Evolutionary conservation across 2,888 invertebrate species (phyloP).

Genomic region (Empis livida): DNA sequence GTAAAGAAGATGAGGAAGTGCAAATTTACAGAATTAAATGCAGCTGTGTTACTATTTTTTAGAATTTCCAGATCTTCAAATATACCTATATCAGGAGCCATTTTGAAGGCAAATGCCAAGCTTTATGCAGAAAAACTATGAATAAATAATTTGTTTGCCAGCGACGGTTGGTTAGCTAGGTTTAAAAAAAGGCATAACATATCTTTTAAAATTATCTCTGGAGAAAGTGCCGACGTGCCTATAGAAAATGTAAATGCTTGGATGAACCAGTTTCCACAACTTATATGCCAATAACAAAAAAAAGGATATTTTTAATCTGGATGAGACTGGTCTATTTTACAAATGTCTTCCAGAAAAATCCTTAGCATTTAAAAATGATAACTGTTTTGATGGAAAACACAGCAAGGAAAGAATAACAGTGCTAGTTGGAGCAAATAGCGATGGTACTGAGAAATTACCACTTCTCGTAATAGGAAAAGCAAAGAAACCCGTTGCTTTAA

Average conservation of each 20-base stretch:
- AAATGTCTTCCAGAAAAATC: slow-evolving; percentile 3
- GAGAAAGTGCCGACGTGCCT: slow-evolving; percentile 1
- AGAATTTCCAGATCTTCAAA: no score
- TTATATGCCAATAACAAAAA: neutral
- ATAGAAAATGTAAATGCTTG: neutral
- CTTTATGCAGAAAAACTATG: no score
- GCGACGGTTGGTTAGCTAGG: neutral
- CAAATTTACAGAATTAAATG: no score
- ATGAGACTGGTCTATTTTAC: slow-evolving; percentile 6
- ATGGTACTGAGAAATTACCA: slow-evolving; percentile 16
- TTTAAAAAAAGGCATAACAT: neutral
- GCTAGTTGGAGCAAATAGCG: slow-evolving; percentile 17
- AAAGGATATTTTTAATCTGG: slow-evolving; percentile 6
- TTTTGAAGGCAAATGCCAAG: no score
- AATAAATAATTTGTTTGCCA: neutral
- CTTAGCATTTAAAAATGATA: slow-evolving; percentile 11
- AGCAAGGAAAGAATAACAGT: slow-evolving; percentile 17
- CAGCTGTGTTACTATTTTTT: no score
- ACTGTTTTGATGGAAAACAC: slow-evolving; percentile 14
- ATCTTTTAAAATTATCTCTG: neutral
- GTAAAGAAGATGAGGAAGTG: no score
- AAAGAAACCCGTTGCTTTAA: slow-evolving; percentile 17
- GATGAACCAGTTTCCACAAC: neutral
- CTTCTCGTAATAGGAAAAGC: slow-evolving; percentile 17
- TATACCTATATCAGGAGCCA: no score